Conservation (phyloP, 2,888 invertebrate genomes). For the Busseola fusca region DNA sequence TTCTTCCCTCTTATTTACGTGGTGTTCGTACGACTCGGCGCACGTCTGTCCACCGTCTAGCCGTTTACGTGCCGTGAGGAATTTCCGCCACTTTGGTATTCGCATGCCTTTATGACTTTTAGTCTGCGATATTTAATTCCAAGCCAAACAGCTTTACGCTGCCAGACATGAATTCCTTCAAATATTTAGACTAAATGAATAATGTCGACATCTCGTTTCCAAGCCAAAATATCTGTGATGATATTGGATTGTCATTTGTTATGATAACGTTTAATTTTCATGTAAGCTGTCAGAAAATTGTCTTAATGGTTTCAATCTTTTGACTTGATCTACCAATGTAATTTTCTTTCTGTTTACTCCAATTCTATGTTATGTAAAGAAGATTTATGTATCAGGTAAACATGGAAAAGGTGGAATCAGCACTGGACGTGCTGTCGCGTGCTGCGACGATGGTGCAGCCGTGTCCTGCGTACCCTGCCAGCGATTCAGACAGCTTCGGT, state of each 20-base stretch:
- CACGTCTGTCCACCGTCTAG: conserved; percentile 86
- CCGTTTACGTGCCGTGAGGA: conserved; percentile 80
- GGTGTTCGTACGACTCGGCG: conserved; percentile 73
- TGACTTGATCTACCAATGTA: background rate
- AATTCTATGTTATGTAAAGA: background rate
- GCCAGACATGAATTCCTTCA: conserved; percentile 73
- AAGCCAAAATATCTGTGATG: conserved; percentile 38
- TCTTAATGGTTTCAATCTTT: conserved; percentile 5
- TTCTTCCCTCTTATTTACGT: conserved; percentile 79
- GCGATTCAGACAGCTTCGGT: conserved; percentile 89
- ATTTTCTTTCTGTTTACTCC: background rate
- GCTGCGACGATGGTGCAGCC: conserved; percentile 97
- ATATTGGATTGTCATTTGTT: conserved; percentile 42
- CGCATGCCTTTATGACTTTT: conserved; percentile 78
- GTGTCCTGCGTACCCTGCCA: conserved; percentile 87
- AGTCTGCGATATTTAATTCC: conserved; percentile 77
- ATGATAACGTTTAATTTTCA: conserved; percentile 29
- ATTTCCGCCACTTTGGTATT: conserved; percentile 83
- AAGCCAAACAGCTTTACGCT: conserved; percentile 78
- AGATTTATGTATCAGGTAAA: conserved; percentile 64
- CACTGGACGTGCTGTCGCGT: conserved; percentile 95
- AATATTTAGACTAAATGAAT: conserved; percentile 63
- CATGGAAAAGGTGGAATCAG: conserved; percentile 94
- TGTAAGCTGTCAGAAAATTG: conserved; percentile 15
- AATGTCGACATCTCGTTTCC: conserved; percentile 38